Evolutionary conservation across 2,113 vertebrate species (phyloP), one percentile per base, ranked within the genome.

Genomic region (Ceyx margarethae): DNA sequence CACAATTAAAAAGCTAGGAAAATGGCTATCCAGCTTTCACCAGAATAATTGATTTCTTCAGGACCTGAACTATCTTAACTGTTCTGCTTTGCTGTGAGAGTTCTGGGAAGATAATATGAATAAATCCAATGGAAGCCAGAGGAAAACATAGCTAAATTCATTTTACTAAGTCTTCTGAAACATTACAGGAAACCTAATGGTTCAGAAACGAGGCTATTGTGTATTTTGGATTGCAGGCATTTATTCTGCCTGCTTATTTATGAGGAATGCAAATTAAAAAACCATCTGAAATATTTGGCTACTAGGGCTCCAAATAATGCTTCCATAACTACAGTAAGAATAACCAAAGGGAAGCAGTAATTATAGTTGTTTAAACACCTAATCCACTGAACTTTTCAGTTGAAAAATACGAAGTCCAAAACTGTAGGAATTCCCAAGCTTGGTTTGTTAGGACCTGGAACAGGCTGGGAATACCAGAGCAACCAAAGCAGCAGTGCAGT

Each of bases 11-110:
- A 93, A 71, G 73, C 56, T 64, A 90, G 51, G 68, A 85, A 92
- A 89, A 89, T 48, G 37, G 53, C 81, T 64, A 18, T 85, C 81
- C 56, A 82, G 56, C 94, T 94, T 87, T 77, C 75, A 85, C 40
- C 79, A 93, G 91, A 85, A 90, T 51, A 95, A 96, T 95, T 91
- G 95, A 95, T 96, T 96, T 87, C 77, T 87, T 21, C 35, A 45
- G n/a, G 29, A 81, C 68, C 65, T 90, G 40, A 60, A 85, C 76
- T 66, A n/a, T 40, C 68, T 57, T 40, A 67, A 64, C 42, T 66
- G 43, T 37, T 78, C 42, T 81, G 76, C 69, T 92, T 92, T 75
- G 73, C 82, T 37, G 7, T 80, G 74, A 93, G 67, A 95, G 88
- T 26, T 89, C 68, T 21, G 23, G 50, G 64, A 5, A 15, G 69